These are phyloP conservation scores for Nudaria mundana DNA, from an alignment of 2,888 invertebrate species.

Conservation along the genomic window DNA sequence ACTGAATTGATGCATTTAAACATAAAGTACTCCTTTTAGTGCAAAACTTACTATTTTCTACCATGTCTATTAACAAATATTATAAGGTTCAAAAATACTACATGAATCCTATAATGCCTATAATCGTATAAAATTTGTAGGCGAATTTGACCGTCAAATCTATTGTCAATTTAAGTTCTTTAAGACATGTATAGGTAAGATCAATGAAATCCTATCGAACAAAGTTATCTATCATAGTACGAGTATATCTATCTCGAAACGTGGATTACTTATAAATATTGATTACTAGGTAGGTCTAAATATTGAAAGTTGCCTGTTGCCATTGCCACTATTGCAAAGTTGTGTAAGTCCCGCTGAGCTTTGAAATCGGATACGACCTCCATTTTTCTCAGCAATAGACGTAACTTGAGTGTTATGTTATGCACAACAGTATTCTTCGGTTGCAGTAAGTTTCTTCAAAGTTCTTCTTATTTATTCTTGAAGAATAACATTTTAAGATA, in stretches of 20 bases:
- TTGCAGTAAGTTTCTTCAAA: slow-evolving; percentile 16
- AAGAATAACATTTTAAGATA: slow-evolving; percentile 10
- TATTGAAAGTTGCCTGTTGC: slow-evolving; percentile 38
- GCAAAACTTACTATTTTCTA: too few species aligned
- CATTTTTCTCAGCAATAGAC: slow-evolving; percentile 65
- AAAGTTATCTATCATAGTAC: slow-evolving; percentile 38
- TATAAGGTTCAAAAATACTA: too few species aligned
- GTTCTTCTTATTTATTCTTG: slow-evolving; percentile 1
- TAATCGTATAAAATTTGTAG: slow-evolving; percentile 16
- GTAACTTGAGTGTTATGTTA: slow-evolving; percentile 60
- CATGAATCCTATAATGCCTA: too few species aligned
- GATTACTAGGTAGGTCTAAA: slow-evolving; percentile 22
- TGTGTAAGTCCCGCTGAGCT: slow-evolving; percentile 60
- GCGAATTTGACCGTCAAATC: slow-evolving; percentile 31
- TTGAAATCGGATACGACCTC: slow-evolving; percentile 69
- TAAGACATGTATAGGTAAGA: slow-evolving; percentile 30
- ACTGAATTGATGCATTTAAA: too few species aligned
- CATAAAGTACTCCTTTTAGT: too few species aligned
- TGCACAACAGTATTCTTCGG: slow-evolving; percentile 31
- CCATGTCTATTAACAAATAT: too few species aligned
- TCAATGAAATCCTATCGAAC: slow-evolving; percentile 32
- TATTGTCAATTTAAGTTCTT: slow-evolving; percentile 24
- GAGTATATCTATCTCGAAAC: too few species aligned
- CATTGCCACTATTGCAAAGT: slow-evolving; percentile 39
- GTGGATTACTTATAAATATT: too few species aligned